Conservation (phyloP, 1,140 invertebrate species). For the Thaumatotibia leucotreta region DNA sequence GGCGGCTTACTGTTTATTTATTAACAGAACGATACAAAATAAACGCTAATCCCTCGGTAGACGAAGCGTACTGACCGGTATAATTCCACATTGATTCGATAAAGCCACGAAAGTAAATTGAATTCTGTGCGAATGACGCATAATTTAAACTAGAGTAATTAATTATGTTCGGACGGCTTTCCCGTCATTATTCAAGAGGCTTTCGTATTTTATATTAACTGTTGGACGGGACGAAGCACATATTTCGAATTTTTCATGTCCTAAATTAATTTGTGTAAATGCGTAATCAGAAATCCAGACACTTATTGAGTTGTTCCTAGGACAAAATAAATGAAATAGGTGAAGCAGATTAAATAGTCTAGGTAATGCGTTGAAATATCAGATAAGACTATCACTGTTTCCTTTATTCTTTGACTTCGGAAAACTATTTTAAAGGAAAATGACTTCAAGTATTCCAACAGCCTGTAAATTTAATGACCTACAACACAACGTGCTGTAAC, state of each 20-base stretch:
- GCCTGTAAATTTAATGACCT: neutral
- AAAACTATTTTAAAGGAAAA: too few species aligned
- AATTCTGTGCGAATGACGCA: slow-evolving; percentile 63
- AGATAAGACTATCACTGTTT: too few species aligned
- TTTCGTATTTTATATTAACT: slow-evolving; percentile 7
- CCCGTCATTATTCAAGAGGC: slow-evolving; percentile 3
- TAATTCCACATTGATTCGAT: slow-evolving; percentile 64
- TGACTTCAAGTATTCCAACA: neutral
- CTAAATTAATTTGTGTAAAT: neutral
- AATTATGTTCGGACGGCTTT: slow-evolving; percentile 44
- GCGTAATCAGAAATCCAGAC: neutral
- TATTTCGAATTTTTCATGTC: neutral
- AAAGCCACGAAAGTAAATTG: slow-evolving; percentile 55
- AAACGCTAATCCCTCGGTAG: slow-evolving; percentile 43
- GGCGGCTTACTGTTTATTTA: slow-evolving; percentile 21
- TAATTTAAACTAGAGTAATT: slow-evolving; percentile 60
- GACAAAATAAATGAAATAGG: too few species aligned
- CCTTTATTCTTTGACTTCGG: too few species aligned
- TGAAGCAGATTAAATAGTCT: too few species aligned
- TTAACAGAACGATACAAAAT: slow-evolving; percentile 24
- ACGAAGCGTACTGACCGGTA: slow-evolving; percentile 42
- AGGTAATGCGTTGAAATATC: too few species aligned
- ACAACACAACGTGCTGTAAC: neutral
- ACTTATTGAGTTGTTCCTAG: too few species aligned
- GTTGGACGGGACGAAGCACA: neutral